Conservation (phyloP, 2,113 vertebrate genomes). For the Eulemur rufifrons region DNA sequence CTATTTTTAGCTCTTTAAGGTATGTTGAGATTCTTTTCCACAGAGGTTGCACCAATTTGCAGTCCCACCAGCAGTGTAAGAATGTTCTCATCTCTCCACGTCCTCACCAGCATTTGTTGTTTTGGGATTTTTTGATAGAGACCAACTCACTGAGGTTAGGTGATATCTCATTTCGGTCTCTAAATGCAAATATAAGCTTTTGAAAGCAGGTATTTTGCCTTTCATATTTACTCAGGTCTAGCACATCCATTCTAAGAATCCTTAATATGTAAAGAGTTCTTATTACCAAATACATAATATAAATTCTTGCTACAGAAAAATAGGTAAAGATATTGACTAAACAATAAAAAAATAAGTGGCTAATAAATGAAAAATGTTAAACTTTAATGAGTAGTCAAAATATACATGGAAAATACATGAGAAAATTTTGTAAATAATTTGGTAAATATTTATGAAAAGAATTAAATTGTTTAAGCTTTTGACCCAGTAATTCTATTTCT, state of each 20-base stretch:
- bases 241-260: background rate
- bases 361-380: background rate
- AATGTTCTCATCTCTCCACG: too few relatives aligned
- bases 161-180: background rate
- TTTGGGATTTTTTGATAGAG: too few relatives aligned
- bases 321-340: background rate
- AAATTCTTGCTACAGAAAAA: background rate
- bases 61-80: too few relatives aligned
- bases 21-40: too few relatives aligned
- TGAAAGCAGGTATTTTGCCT: background rate
- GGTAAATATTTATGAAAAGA: background rate
- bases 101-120: too few relatives aligned
- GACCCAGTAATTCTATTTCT: background rate
- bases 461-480: background rate
- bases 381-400: background rate
- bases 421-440: conserved; percentile 1
- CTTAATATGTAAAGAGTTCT: background rate
- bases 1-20: too few relatives aligned
- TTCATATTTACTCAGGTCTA: background rate
- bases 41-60: too few relatives aligned
- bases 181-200: background rate
- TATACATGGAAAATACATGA: background rate
- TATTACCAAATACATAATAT: background rate
- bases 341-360: background rate
- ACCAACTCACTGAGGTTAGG: too few relatives aligned